Base-by-base conservation (phyloP, 2,113 vertebrate species). In the Microtus pennsylvanicus region DNA sequence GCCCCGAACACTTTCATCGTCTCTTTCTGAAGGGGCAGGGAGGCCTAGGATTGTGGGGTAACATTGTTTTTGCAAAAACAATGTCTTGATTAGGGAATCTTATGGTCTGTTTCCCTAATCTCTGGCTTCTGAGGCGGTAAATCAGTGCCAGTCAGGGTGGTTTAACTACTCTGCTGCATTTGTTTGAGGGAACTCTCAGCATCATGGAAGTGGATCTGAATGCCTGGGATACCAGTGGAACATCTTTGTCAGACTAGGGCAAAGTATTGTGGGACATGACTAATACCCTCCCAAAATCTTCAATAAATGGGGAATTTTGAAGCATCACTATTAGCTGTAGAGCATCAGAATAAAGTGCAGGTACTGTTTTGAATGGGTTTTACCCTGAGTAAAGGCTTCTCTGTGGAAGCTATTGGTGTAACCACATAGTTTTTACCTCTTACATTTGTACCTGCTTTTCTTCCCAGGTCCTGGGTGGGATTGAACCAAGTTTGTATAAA, bases 401-500 rank as follows among this genome's bases (percentile, higher is more conserved):
- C 0, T 26, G 28, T 58, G n/a, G 50, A 38, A 16, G 38, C 1
- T 21, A 16, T 17, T 67, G 45, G 0, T 10, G 0, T 35, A 17
- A 33, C n/a, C 7, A 13, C 42, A 1, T 78, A 0, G 6, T n/a
- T 55, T 82, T 24, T 9, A 33, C 45, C 11, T 89, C 89, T 95
- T 55, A 96, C 6, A 72, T 82, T 5, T 69, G 2, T n/a, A 2
- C 52, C 65, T 58, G 0, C 92, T 65, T 95, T 55, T 47, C 47
- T 80, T 92, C 94, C 96, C 76, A 99, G 99, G 98, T 99, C 89
- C 98, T 99, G 98, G 99, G 99, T 94, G 99, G 99, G 16, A 97
- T 98, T 63, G 99, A 99, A 96, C 99, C 99, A 3, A 99, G 98
- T 14, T 96, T 99, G 91, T 99, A 99, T 97, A 98, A 2, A 0